Evolutionary conservation across 2,113 vertebrate genomes (phyloP).

Genomic region (Amblyornis subalaris): DNA sequence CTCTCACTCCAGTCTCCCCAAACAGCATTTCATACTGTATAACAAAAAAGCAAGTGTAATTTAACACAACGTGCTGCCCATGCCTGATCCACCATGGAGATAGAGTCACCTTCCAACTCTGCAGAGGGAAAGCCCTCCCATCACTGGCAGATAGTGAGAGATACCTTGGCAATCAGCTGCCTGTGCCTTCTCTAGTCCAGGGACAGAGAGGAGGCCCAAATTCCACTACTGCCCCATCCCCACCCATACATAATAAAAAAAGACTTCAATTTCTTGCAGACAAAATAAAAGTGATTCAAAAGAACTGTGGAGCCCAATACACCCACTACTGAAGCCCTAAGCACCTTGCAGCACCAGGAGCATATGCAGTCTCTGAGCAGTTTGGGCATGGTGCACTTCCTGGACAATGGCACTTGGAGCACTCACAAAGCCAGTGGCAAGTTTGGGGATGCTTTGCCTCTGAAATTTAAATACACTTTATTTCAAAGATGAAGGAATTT

Average conservation of each 20-base stretch:
- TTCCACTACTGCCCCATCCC: not conserved
- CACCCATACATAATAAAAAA: not conserved
- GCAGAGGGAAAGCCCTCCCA: not conserved
- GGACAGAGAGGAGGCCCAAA: not conserved
- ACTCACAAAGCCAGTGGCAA: not conserved
- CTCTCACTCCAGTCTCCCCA: not conserved
- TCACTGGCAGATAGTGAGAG: not conserved
- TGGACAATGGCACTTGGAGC: too few relatives aligned
- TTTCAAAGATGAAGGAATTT: not conserved
- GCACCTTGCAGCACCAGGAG: not conserved
- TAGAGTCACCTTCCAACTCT: conserved; percentile 4
- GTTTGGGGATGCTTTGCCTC: not conserved
- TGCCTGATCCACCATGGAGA: not conserved
- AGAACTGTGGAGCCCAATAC: not conserved
- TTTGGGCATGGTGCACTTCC: not conserved
- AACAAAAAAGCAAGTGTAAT: conserved; percentile 26
- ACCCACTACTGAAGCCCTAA: not conserved
- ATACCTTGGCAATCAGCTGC: not conserved
- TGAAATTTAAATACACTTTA: not conserved
- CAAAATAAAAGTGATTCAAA: not conserved
- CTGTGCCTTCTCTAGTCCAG: not conserved
- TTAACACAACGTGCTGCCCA: conserved; percentile 1
- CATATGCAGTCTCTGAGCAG: accelerated
- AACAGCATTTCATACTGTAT: not conserved
- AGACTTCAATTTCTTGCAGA: not conserved